These are phyloP conservation scores for Phocoena phocoena DNA, from an alignment of 2,113 vertebrate genomes.

Conservation along the genomic window DNA sequence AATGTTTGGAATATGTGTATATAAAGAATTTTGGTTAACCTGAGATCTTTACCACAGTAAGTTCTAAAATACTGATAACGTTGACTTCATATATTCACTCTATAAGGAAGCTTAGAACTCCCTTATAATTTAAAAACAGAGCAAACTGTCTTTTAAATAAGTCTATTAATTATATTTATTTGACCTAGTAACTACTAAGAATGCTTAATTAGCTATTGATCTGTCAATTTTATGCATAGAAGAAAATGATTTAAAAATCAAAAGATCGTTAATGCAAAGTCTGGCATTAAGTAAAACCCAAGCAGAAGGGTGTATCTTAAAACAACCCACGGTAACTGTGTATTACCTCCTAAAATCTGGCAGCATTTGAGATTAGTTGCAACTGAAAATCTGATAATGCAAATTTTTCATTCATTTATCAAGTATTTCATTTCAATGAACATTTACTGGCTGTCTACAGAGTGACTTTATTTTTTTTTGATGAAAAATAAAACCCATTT, in stretches of 20 bases:
- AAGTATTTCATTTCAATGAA: conserved; percentile 8
- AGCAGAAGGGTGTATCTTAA: not conserved
- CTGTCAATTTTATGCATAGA: not conserved
- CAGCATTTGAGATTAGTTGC: not conserved
- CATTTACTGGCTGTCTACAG: not conserved
- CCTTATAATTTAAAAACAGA: not conserved
- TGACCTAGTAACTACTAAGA: not conserved
- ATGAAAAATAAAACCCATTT: conserved; percentile 58
- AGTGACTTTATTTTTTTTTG: not conserved
- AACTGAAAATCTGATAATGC: not conserved
- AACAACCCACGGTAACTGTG: not conserved
- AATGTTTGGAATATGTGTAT: not conserved
- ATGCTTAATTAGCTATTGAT: not conserved
- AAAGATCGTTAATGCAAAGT: not conserved
- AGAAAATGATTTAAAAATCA: not conserved
- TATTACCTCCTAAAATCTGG: not conserved
- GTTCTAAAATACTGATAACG: not conserved
- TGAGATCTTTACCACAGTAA: not conserved
- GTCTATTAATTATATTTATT: not conserved
- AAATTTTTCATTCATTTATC: conserved; percentile 21
- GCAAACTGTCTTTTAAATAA: not conserved
- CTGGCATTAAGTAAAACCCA: not conserved
- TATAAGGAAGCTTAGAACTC: not conserved
- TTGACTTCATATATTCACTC: not conserved
- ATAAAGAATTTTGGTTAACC: not conserved